Evolutionary conservation across 2,888 invertebrate genomes (phyloP), one percentile per base, ranked within the genome.

Genomic region (Stenichneumon culpator): DNA sequence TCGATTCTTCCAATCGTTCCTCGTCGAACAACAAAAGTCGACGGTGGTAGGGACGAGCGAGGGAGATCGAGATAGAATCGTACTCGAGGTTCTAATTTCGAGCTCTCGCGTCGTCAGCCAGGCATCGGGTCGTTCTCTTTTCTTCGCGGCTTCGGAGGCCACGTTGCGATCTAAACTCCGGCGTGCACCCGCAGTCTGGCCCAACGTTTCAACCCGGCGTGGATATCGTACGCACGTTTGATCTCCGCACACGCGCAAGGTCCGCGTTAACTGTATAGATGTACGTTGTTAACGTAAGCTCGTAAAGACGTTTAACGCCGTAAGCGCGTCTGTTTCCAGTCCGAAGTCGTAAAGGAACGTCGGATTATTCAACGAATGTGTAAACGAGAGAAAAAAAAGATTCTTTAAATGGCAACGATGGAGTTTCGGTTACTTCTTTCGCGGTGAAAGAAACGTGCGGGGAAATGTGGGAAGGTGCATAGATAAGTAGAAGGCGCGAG

Each of bases 21-120:
- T 19, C 60, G 14, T n/a, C 22, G 63, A 11, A 63, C 65, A 22
- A 50, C 52, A 28, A 25, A 19, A 63, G 50, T 52, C 82, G 44
- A 16, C n/a, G 32, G 16, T 4, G 63, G 28, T 16, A 28, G 28
- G 65, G 54, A 65, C 22, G 28, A 32, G 16, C 14, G 5, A 22
- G 47, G 39, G n/a, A 47, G 67, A 19, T 32, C 4, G 67, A 60
- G 63, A 47, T 50, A 52, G 68, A 79, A 78, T 78, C 72, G 84
- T 81, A 69, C 54, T 81, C 78, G 81, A 84, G 69, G 73, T 47
- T 84, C 81, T 84, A 84, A 84, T 78, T 84, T 81, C 50, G 84
- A 84, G 77, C 75, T 67, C 67, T 63, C 69, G 63, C 22, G 44
- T 47, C 73, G 32, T 44, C 54, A 16, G 67, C 72, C 65, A 77